Conservation (phyloP, 2,797 vertebrate species). For the Cryptoprocta ferox region DNA sequence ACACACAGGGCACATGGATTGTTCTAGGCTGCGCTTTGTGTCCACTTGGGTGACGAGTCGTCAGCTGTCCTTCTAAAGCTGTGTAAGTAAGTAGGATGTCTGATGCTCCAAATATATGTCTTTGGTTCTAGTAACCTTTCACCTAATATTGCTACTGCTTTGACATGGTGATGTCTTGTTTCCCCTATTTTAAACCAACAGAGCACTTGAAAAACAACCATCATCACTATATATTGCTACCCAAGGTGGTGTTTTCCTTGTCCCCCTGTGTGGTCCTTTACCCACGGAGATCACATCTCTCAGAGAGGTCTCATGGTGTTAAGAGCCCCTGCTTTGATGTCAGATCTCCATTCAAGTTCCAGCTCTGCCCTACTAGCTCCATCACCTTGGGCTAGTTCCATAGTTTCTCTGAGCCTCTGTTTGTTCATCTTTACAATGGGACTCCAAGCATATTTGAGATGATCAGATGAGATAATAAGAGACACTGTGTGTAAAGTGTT, state of each 20-base stretch:
- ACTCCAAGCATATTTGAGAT: neutral
- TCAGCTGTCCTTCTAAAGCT: neutral
- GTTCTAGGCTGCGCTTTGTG: neutral
- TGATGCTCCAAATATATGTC: neutral
- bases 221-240: neutral
- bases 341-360: neutral
- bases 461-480: neutral
- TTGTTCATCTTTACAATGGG: neutral
- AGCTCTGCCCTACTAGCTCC: neutral
- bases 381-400: neutral
- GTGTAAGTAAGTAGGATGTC: neutral
- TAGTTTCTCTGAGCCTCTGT: neutral
- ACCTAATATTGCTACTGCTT: neutral
- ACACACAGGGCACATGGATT: neutral
- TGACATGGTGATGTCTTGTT: neutral
- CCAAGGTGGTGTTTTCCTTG: neutral
- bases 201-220: neutral
- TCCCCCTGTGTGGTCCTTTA: neutral
- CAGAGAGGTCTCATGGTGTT: rapidly evolving
- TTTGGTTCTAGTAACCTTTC: neutral
- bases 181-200: neutral
- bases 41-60: neutral
- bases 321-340: neutral
- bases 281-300: neutral
- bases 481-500: neutral